Evolutionary conservation across 2,888 invertebrate species (phyloP).

Genomic region (Habrosyne pyritoides): DNA sequence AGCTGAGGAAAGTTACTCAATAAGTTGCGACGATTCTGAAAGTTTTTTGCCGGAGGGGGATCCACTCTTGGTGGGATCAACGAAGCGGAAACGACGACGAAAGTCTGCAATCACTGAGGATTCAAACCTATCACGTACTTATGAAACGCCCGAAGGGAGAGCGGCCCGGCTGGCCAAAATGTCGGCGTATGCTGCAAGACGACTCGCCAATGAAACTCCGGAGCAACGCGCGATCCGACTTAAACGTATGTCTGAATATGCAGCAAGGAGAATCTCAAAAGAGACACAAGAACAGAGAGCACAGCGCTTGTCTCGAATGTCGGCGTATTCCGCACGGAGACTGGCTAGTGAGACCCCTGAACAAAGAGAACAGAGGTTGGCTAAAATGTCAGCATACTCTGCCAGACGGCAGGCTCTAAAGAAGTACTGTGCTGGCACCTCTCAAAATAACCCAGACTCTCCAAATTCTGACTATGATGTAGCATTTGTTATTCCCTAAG

Average conservation of each 20-base stretch:
- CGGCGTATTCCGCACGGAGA: constrained; percentile 71
- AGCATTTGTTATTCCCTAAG: background rate
- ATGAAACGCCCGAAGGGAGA: constrained; percentile 64
- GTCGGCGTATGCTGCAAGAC: constrained; percentile 75
- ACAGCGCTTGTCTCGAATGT: constrained; percentile 70
- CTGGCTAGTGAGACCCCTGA: constrained; percentile 72
- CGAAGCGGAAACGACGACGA: constrained; percentile 39
- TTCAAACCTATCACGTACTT: constrained; percentile 25
- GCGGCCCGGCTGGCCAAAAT: constrained; percentile 66
- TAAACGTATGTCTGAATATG: constrained; percentile 75
- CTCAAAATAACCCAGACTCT: constrained; percentile 2
- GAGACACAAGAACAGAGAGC: constrained; percentile 71
- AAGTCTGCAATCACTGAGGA: background rate
- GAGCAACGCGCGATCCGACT: constrained; percentile 66
- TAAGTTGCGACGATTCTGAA: constrained; percentile 37
- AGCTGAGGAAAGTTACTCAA: constrained; percentile 11
- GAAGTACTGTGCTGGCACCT: constrained; percentile 28
- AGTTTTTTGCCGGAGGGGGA: constrained; percentile 38
- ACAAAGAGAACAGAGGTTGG: constrained; percentile 61
- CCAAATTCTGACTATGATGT: background rate
- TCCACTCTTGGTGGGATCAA: constrained; percentile 9
- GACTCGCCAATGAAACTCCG: constrained; percentile 71
- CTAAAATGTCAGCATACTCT: constrained; percentile 75
- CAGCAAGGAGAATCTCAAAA: constrained; percentile 64
- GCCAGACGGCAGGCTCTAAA: constrained; percentile 67